phyloP scores from a whole-genome alignment of 1,140 invertebrate species.

The Microplitis demolitor region DNA sequence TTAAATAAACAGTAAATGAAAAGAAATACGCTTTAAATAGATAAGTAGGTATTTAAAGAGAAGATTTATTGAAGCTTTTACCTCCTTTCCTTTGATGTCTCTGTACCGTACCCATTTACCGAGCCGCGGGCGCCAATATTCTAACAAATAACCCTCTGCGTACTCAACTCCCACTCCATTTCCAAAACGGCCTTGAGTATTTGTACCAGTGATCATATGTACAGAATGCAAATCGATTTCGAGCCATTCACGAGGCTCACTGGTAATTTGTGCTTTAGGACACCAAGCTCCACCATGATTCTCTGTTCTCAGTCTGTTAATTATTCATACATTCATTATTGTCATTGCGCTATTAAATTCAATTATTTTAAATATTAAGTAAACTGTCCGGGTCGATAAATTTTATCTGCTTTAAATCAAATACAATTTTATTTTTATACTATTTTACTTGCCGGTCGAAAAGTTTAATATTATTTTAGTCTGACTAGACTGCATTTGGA shows the following conservation, averaged over 20 bases:
- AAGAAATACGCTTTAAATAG: slow-evolving; percentile 1
- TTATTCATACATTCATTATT: not conserved
- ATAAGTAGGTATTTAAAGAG: slow-evolving; percentile 12
- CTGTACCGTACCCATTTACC: slow-evolving; percentile 76
- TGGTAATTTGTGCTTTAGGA: slow-evolving; percentile 74
- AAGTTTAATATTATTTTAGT: too few species aligned
- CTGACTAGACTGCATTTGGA: too few species aligned
- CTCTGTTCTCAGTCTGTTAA: slow-evolving; percentile 74
- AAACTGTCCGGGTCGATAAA: too few species aligned
- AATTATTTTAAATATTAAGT: not conserved
- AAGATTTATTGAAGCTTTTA: slow-evolving; percentile 50
- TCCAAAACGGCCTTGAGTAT: slow-evolving; percentile 85
- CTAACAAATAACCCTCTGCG: slow-evolving; percentile 76
- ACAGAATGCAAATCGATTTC: slow-evolving; percentile 76
- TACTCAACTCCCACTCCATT: slow-evolving; percentile 84
- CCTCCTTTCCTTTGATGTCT: slow-evolving; percentile 73
- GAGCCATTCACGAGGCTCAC: slow-evolving; percentile 77
- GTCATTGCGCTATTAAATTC: not conserved
- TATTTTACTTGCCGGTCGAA: too few species aligned
- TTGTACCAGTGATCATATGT: slow-evolving; percentile 79
- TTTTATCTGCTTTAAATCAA: too few species aligned
- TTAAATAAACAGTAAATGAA: not conserved
- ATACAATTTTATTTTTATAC: not conserved
- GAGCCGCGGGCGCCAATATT: slow-evolving; percentile 76
- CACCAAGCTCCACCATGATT: slow-evolving; percentile 85